Percentiles rank a stretch among this genome's conserved stretches.
These are phyloP conservation scores for Mastomys natalensis DNA, from an alignment of 2,113 vertebrate species.

Conservation along the genomic window DNA sequence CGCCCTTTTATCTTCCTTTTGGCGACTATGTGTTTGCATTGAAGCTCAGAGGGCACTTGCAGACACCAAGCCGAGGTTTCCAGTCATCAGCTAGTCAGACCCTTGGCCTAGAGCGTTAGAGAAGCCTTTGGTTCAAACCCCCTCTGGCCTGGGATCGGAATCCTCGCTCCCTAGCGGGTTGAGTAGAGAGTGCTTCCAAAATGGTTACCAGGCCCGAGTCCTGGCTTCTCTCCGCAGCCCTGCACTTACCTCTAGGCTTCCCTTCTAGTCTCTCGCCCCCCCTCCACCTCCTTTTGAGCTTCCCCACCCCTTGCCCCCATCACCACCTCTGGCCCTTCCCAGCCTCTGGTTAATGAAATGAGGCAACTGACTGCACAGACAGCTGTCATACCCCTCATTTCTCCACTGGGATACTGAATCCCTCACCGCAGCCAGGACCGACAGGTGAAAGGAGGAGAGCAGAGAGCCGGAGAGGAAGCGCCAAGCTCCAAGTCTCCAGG, in stretches of 20 bases:
- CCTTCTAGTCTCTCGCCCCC: not conserved
- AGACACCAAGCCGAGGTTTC: not conserved
- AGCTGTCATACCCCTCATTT: conserved; percentile 69
- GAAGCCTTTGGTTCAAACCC: not conserved
- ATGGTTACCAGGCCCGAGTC: not conserved
- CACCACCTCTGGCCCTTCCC: not conserved
- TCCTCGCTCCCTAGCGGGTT: not conserved
- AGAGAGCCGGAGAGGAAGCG: not conserved
- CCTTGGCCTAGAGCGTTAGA: not conserved
- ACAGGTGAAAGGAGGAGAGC: conserved; percentile 53
- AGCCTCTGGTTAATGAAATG: conserved; percentile 71
- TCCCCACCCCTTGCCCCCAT: not conserved
- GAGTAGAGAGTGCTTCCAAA: not conserved
- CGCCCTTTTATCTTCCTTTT: not conserved
- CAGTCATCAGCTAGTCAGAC: not conserved
- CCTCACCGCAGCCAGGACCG: not conserved
- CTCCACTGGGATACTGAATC: conserved; percentile 43
- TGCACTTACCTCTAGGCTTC: not conserved
- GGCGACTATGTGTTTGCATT: not conserved
- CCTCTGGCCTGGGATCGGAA: not conserved
- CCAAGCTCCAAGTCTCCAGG: not conserved
- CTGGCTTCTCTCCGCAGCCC: not conserved
- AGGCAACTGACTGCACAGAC: conserved; percentile 50
- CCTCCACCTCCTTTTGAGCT: not conserved
- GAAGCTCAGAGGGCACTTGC: not conserved